Conservation (phyloP, 2,888 invertebrate genomes). For the Brenthis hecate region DNA sequence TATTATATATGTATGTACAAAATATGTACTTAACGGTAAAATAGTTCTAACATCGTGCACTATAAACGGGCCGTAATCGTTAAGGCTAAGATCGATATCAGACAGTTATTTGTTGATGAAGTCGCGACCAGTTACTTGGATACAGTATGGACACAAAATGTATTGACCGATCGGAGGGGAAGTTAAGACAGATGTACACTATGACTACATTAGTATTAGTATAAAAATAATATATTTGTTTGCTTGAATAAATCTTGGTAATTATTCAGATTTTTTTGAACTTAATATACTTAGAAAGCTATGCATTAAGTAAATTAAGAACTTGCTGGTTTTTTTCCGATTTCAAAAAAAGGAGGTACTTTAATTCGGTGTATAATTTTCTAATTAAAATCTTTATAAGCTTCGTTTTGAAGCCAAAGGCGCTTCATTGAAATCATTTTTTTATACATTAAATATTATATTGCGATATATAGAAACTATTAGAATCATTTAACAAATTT, state of each 20-base stretch:
- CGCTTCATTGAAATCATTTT: no score
- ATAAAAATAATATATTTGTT: not conserved
- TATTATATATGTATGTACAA: not conserved
- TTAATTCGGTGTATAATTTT: no score
- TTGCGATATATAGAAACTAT: no score
- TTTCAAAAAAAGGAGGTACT: no score
- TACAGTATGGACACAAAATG: slow-evolving; percentile 64
- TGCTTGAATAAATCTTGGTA: not conserved
- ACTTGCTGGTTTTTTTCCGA: no score
- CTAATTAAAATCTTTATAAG: no score
- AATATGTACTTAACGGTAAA: not conserved
- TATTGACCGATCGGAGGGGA: slow-evolving; percentile 56
- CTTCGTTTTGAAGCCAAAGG: no score
- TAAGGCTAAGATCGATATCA: slow-evolving; percentile 58
- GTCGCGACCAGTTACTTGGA: slow-evolving; percentile 68
- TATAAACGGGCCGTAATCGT: slow-evolving; percentile 38
- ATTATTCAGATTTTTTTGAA: no score
- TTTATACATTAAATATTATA: no score
- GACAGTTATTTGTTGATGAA: slow-evolving; percentile 74
- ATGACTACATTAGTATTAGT: not conserved
- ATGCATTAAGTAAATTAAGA: no score
- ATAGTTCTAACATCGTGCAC: slow-evolving; percentile 7
- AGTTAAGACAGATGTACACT: slow-evolving; percentile 22
- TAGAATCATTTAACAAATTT: no score
- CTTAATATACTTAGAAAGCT: no score